Percentiles rank a stretch among this genome's conserved stretches.
Conservation (phyloP, 2,888 invertebrate genomes). For the Hypolimnas misippus region DNA sequence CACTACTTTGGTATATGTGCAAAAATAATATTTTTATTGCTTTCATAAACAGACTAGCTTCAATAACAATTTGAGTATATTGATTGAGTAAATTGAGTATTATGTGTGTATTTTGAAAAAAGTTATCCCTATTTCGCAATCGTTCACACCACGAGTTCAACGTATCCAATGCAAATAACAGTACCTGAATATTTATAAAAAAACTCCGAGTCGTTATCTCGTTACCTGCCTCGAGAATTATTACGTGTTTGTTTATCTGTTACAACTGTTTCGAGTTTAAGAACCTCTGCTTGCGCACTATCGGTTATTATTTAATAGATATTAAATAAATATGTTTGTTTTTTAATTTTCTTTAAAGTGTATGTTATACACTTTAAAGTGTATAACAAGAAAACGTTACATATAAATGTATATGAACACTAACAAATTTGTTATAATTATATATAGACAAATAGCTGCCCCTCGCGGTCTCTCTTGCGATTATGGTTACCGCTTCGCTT, state of each 20-base stretch:
- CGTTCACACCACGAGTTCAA: neutral
- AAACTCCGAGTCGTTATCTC: constrained; percentile 33
- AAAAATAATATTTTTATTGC: too few relatives aligned
- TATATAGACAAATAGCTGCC: too few relatives aligned
- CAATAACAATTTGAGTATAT: too few relatives aligned
- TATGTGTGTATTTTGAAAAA: neutral
- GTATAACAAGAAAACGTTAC: too few relatives aligned
- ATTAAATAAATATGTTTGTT: neutral
- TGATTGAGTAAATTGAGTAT: too few relatives aligned
- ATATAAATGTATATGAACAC: too few relatives aligned
- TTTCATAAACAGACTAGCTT: too few relatives aligned
- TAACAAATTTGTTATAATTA: too few relatives aligned
- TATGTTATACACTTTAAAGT: neutral
- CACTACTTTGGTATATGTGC: too few relatives aligned
- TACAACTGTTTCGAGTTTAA: constrained; percentile 50
- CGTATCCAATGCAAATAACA: constrained; percentile 13
- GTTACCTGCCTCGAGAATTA: constrained; percentile 40
- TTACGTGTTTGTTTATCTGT: constrained; percentile 33
- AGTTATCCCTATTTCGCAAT: neutral
- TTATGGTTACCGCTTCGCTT: too few relatives aligned
- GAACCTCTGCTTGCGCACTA: constrained; percentile 39
- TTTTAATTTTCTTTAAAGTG: neutral
- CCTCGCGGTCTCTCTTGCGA: too few relatives aligned
- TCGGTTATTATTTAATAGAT: constrained; percentile 10
- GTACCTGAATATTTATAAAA: constrained; percentile 12